phyloP scores from a whole-genome alignment of 2,888 invertebrate species.

The Aethes cnicana region DNA sequence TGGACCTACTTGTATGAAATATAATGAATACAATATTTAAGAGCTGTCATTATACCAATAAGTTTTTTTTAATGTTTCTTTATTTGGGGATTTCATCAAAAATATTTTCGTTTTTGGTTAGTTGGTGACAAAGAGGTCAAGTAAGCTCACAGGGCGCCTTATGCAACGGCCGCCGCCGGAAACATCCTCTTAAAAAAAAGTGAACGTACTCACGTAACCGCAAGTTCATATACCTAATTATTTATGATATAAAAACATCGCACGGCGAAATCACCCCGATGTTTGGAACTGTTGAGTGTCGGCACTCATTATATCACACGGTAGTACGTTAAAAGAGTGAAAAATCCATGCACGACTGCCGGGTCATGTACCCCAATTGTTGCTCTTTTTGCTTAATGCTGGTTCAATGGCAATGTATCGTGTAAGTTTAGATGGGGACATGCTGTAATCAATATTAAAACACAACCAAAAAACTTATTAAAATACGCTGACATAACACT shows the following conservation, averaged over 20 bases:
- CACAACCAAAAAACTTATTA: neutral
- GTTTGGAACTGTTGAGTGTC: slow-evolving; percentile 41
- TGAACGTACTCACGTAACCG: slow-evolving; percentile 72
- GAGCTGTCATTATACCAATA: too few species aligned
- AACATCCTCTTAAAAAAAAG: slow-evolving; percentile 75
- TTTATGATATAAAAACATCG: slow-evolving; percentile 46
- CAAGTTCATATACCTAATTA: slow-evolving; percentile 46
- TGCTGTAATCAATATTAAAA: neutral
- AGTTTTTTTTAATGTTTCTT: neutral
- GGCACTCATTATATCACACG: slow-evolving; percentile 36
- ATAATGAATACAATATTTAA: too few species aligned
- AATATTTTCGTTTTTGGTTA: too few species aligned
- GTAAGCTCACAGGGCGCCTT: slow-evolving; percentile 42
- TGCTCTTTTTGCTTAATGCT: slow-evolving; percentile 37
- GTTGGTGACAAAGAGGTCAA: slow-evolving; percentile 27
- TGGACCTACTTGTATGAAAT: too few species aligned
- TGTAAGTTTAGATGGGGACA: slow-evolving; percentile 13
- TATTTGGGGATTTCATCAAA: too few species aligned
- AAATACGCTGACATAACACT: too few species aligned
- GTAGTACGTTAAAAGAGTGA: slow-evolving; percentile 40
- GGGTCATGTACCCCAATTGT: slow-evolving; percentile 38
- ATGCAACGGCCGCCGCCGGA: slow-evolving; percentile 36
- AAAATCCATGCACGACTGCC: slow-evolving; percentile 35
- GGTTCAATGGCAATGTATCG: slow-evolving; percentile 57
- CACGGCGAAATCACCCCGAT: slow-evolving; percentile 48